Evolutionary conservation across 30 jellyfish, hydroid and myxozoan species (phyloP).

Genomic region (Aurelia coerulea): DNA sequence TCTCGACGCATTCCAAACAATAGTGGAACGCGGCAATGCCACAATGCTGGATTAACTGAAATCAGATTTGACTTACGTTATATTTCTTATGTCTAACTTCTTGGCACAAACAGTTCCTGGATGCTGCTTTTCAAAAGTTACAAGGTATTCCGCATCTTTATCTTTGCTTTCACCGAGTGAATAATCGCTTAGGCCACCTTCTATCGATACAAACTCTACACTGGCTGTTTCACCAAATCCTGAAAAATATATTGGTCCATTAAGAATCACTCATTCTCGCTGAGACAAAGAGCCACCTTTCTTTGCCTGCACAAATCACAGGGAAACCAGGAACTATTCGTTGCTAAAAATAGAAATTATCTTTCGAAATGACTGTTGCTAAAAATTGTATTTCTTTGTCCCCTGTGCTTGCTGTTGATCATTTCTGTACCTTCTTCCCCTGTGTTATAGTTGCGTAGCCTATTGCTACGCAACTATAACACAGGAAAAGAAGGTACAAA

Average conservation of each 20-base stretch:
- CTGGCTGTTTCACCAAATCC: conserved; percentile 89
- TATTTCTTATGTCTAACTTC: conserved; percentile 47
- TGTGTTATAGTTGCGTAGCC: no score
- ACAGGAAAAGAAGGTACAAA: not conserved
- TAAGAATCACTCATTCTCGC: no score
- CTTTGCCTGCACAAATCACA: no score
- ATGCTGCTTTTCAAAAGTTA: conserved; percentile 37
- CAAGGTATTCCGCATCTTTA: conserved; percentile 48
- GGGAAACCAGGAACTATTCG: no score
- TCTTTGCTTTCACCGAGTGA: conserved; percentile 70
- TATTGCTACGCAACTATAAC: not conserved
- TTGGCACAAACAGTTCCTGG: conserved; percentile 58
- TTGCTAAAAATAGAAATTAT: no score
- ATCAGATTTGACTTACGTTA: conserved; percentile 43
- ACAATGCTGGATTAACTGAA: not conserved
- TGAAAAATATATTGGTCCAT: not conserved
- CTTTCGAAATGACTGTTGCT: no score
- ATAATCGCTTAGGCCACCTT: conserved; percentile 70
- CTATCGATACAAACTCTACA: conserved; percentile 64
- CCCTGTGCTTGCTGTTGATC: no score
- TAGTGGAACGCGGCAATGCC: no score
- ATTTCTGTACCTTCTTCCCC: no score
- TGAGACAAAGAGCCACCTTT: no score
- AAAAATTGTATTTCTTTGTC: no score
- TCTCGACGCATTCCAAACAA: no score